Percentiles rank a stretch among this genome's conserved stretches.
These are phyloP conservation scores for Montifringilla adamsi DNA, from an alignment of 2,113 vertebrate species.

Conservation along the genomic window DNA sequence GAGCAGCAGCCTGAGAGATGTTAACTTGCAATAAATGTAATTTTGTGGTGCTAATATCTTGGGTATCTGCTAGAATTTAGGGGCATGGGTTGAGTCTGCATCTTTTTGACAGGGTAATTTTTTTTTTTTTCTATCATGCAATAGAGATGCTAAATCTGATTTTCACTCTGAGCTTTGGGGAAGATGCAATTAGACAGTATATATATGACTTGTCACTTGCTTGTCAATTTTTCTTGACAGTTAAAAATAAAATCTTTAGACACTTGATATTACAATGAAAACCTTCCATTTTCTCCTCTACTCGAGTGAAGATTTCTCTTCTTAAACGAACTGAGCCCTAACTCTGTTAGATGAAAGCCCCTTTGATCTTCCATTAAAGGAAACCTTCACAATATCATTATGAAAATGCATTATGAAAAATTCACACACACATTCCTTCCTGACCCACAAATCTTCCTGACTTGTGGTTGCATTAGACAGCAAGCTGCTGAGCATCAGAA, in stretches of 20 bases:
- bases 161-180: slow-evolving; percentile 22
- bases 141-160: slow-evolving; percentile 45
- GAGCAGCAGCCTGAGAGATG: background rate
- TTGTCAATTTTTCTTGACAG: slow-evolving; percentile 53
- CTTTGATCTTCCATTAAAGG: slow-evolving; percentile 68
- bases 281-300: slow-evolving; percentile 35
- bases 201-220: slow-evolving; percentile 63
- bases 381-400: slow-evolving; percentile 61
- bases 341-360: slow-evolving; percentile 53
- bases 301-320: slow-evolving; percentile 20
- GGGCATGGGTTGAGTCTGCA: background rate
- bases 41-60: slow-evolving; percentile 45
- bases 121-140: background rate
- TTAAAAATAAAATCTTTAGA: slow-evolving; percentile 64
- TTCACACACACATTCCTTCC: slow-evolving; percentile 15
- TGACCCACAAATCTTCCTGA: slow-evolving; percentile 57
- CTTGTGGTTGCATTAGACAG: slow-evolving; percentile 30
- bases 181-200: slow-evolving; percentile 56
- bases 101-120: slow-evolving; percentile 24
- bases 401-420: slow-evolving; percentile 61
- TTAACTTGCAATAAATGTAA: slow-evolving; percentile 11
- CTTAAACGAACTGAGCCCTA: slow-evolving; percentile 44
- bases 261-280: slow-evolving; percentile 54
- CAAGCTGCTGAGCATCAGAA: slow-evolving; percentile 41
- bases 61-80: slow-evolving; percentile 19